These are phyloP conservation scores for Drosophila pallidifrons DNA, from an alignment of 1,140 invertebrate genomes.

Conservation along the genomic window DNA sequence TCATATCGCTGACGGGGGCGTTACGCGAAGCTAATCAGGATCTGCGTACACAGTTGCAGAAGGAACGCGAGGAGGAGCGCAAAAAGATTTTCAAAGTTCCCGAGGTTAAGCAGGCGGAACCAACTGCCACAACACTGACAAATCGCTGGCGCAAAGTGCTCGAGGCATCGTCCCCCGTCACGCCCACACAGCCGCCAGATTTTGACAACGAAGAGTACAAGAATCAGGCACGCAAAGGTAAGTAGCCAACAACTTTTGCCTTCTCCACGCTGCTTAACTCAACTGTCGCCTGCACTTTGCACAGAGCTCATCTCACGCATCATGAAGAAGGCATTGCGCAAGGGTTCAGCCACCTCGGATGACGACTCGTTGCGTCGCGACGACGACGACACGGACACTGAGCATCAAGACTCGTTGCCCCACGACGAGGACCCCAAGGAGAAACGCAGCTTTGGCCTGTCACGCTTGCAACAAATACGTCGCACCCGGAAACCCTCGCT, in stretches of 20 bases:
- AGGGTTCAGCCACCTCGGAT: constrained; percentile 86
- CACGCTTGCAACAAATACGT: constrained; percentile 78
- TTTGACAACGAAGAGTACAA: constrained; percentile 83
- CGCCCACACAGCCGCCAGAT: constrained; percentile 77
- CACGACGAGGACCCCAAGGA: constrained; percentile 86
- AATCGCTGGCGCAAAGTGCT: constrained; percentile 84
- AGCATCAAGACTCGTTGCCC: constrained; percentile 88
- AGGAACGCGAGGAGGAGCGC: constrained; percentile 96
- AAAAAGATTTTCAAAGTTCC: constrained; percentile 96
- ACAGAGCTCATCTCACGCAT: constrained; percentile 88
- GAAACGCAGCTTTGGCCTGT: constrained; percentile 63
- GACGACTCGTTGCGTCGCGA: constrained; percentile 85
- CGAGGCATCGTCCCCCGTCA: constrained; percentile 80
- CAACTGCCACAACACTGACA: constrained; percentile 80
- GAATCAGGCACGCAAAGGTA: constrained; percentile 82
- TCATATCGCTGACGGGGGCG: constrained; percentile 95
- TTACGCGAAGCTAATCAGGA: constrained; percentile 97
- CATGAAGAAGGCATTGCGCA: constrained; percentile 87
- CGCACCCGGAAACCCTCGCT: constrained; percentile 79
- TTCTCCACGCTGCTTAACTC: constrained; percentile 4
- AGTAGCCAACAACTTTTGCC: constrained; percentile 1
- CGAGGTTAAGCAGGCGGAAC: constrained; percentile 86
- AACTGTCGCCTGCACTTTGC: constrained; percentile 2
- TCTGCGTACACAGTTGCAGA: constrained; percentile 92
- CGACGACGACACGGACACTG: constrained; percentile 88